A percentile compares a stretch with the other conserved stretches of the same genome.
These are phyloP conservation scores for Catostomus latipinnis DNA, from an alignment of 2,797 vertebrate species.

Conservation along the genomic window DNA sequence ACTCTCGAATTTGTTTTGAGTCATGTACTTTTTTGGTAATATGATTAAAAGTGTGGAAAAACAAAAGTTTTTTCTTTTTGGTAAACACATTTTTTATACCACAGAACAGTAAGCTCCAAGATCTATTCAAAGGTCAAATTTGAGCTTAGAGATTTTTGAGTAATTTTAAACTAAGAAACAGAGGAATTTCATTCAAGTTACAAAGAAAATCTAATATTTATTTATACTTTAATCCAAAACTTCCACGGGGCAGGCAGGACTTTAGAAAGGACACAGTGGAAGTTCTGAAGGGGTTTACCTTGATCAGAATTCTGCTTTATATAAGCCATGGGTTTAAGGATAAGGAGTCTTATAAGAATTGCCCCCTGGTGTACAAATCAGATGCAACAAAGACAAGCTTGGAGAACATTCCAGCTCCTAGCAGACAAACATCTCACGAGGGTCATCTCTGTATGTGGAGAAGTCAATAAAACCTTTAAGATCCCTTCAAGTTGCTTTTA, in stretches of 20 bases:
- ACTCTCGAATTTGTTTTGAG: too few relatives aligned
- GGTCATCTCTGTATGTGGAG: constrained; percentile 41
- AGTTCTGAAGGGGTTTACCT: constrained; percentile 6
- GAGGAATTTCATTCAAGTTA: constrained; percentile 20
- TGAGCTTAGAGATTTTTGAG: neutral
- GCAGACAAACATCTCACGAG: constrained; percentile 51
- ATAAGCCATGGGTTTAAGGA: neutral
- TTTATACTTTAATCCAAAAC: constrained; percentile 14
- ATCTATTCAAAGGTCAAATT: neutral
- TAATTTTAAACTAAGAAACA: neutral
- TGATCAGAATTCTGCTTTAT: constrained; percentile 6
- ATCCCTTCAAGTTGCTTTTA: constrained; percentile 57
- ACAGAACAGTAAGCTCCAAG: neutral
- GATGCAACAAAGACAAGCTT: constrained; percentile 60
- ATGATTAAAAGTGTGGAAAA: too few relatives aligned
- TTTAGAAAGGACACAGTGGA: neutral
- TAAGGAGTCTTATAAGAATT: constrained; percentile 21
- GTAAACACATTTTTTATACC: too few relatives aligned
- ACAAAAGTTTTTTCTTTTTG: too few relatives aligned
- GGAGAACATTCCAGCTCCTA: constrained; percentile 55
- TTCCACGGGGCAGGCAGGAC: neutral
- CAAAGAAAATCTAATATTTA: constrained; percentile 20
- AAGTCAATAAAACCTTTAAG: constrained; percentile 48
- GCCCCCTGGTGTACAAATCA: constrained; percentile 60
- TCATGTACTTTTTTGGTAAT: too few relatives aligned